Conservation (phyloP, 2,888 invertebrate species). For the Xestia rhomboidea region DNA sequence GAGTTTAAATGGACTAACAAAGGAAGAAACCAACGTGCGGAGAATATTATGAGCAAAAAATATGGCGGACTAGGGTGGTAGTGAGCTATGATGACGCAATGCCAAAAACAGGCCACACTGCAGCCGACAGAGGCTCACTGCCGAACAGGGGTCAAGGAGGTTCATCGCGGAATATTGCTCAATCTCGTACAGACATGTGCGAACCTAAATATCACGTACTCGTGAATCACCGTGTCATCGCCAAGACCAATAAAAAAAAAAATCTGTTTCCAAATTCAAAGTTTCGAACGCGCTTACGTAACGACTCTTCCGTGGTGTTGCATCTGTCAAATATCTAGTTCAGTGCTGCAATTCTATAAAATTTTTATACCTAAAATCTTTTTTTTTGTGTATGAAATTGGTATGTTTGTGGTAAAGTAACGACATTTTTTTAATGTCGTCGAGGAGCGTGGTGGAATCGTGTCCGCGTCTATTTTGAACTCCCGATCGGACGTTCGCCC, state of each 20-base stretch:
- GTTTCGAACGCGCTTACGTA: slow-evolving; percentile 64
- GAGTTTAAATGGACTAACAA: slow-evolving; percentile 86
- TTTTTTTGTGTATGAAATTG: slow-evolving; percentile 45
- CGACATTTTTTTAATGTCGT: slow-evolving; percentile 78
- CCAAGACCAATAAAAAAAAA: slow-evolving; percentile 55
- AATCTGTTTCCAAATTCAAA: slow-evolving; percentile 64
- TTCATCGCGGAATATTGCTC: slow-evolving; percentile 85
- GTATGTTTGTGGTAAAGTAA: slow-evolving; percentile 42
- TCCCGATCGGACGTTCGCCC: slow-evolving; percentile 87
- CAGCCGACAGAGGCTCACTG: slow-evolving; percentile 73
- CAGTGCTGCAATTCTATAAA: slow-evolving; percentile 65
- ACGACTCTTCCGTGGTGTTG: slow-evolving; percentile 66
- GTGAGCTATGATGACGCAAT: slow-evolving; percentile 90
- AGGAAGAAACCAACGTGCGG: slow-evolving; percentile 87
- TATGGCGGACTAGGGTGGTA: slow-evolving; percentile 86
- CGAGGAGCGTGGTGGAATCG: slow-evolving; percentile 77
- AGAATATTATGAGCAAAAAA: slow-evolving; percentile 89
- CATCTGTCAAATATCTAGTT: slow-evolving; percentile 64
- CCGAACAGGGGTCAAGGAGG: slow-evolving; percentile 86
- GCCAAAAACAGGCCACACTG: slow-evolving; percentile 88
- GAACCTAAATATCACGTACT: slow-evolving; percentile 70
- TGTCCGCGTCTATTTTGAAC: slow-evolving; percentile 89
- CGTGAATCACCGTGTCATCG: slow-evolving; percentile 69
- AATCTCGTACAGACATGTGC: slow-evolving; percentile 77
- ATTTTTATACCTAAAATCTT: slow-evolving; percentile 26